These are phyloP conservation scores for Pammene aurita DNA, from an alignment of 2,888 invertebrate species.

Conservation along the genomic window DNA sequence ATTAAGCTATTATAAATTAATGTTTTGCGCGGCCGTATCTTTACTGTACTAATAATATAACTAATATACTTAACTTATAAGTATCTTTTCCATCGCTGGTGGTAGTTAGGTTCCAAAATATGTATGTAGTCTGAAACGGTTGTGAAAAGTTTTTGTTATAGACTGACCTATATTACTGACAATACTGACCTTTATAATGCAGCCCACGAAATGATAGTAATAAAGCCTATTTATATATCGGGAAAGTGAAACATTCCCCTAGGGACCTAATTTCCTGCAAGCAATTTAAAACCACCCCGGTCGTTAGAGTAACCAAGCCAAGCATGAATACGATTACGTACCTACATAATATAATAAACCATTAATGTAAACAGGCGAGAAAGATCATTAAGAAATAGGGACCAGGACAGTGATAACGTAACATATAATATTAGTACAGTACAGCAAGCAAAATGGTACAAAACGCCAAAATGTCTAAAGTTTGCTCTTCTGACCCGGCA, in stretches of 20 bases:
- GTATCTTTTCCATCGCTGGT: too few relatives aligned
- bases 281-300: conserved; percentile 33
- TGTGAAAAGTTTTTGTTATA: too few relatives aligned
- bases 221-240: background rate
- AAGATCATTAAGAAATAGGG: conserved; percentile 21
- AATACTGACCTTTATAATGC: too few relatives aligned
- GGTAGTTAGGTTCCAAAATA: too few relatives aligned
- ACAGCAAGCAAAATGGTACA: background rate
- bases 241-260: conserved; percentile 32
- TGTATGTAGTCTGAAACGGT: too few relatives aligned
- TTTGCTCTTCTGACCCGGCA: too few relatives aligned
- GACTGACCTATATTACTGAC: too few relatives aligned
- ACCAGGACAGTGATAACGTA: background rate
- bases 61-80: too few relatives aligned
- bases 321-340: conserved; percentile 31
- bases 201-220: too few relatives aligned
- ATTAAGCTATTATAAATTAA: too few relatives aligned
- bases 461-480: background rate
- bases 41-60: too few relatives aligned
- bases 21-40: too few relatives aligned
- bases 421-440: background rate
- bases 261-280: conserved; percentile 29
- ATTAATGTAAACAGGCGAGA: conserved; percentile 26
- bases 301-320: conserved; percentile 29
- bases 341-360: conserved; percentile 18